Base-by-base conservation (phyloP, 2,113 vertebrate species). In the Empidonax traillii region DNA sequence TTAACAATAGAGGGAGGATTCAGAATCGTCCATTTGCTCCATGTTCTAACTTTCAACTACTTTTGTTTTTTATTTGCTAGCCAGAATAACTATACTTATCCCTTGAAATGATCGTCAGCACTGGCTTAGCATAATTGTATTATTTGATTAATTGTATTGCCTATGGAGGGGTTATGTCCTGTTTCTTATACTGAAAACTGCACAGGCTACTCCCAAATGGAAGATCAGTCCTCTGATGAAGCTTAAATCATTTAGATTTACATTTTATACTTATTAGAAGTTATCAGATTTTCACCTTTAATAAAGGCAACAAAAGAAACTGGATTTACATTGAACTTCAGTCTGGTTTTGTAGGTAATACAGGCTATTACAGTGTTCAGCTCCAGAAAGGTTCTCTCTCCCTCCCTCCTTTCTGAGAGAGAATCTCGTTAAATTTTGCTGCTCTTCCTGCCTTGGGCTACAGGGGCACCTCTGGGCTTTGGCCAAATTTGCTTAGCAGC, bases 1-100 rank as follows among this genome's bases (percentile, higher is more conserved):
- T 62, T 93, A 96, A 96, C 88, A 95, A 87, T 94, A 92, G 94
- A 89, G 85, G 92, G 84, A 97, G 94, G 79, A 92, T 85, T 85
- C 49, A 85, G 71, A 95, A 39, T 68, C 8, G 1, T 68, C 81
- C 75, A 33, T 94, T 88, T 94, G 67, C 90, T 93, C 59, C 4
- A 2, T 89, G 76, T 66, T 94, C 58, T 93, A 92, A 96, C 90
- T 95, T 96, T 95, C 96, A 96, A 66, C 92, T 90, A 90, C 86
- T 96, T 94, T 96, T 96, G 80, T 16, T 94, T 95, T 95, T 87
- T 87, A 86, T 89, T 90, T 89, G 83, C 1, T 2, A 85, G 88
- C 88, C 96, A 95, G 73, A 92, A 89, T 79, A 95, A 94, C 86
- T 72, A 24, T 49, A 78, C 92, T 96, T 95, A 87, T 69, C 92